Base-by-base conservation (phyloP, 1,140 invertebrate genomes). In the Elysia chlorotica region DNA sequence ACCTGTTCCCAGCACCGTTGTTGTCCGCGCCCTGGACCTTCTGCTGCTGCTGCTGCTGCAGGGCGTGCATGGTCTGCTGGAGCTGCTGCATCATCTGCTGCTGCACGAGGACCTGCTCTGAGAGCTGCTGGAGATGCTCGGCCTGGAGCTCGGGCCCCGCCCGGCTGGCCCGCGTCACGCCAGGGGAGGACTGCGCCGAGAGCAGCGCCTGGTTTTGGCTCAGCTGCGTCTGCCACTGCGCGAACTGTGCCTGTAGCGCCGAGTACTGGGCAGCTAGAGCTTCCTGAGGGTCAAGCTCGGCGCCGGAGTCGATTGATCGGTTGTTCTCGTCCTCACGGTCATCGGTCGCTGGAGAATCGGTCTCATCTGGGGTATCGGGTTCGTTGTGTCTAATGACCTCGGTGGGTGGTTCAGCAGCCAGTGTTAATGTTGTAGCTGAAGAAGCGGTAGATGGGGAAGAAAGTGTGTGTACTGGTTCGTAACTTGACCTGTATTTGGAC, bases 141-240 rank as follows among this genome's bases (percentile, higher is more conserved):
- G 54, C 53, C 36, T 77, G 73, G n/a, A 61, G 35, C 31, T 57
- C 75, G 28, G 61, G 1, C 37, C 31, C 71, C 25, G 66, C 33
- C n/a, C n/a, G n/a, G n/a, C n/a, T n/a, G n/a, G n/a, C n/a, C n/a
- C n/a, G n/a, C n/a, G n/a, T n/a, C n/a, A n/a, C n/a, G n/a, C n/a
- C n/a, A n/a, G n/a, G n/a, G n/a, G n/a, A n/a, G 23, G 41, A 37
- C 28, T 76, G 73, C 5, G 66, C 63, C 14, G 79, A 71, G 38
- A 84, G 74, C 10, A 83, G 56, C 37, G 65, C 74, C 71, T 83
- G 78, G 69, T 84, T 84, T 38, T 79, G 71, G 62, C 72, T 38
- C 25, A 84, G 71, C 73, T 84, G 83, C 35, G 78, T 59, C 53
- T 84, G 79, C 83, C 83, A 84, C 54, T 76, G 57, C 17, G 67